phyloP scores from a whole-genome alignment of 2,113 vertebrate genomes.

The Megaceryle maxima region DNA sequence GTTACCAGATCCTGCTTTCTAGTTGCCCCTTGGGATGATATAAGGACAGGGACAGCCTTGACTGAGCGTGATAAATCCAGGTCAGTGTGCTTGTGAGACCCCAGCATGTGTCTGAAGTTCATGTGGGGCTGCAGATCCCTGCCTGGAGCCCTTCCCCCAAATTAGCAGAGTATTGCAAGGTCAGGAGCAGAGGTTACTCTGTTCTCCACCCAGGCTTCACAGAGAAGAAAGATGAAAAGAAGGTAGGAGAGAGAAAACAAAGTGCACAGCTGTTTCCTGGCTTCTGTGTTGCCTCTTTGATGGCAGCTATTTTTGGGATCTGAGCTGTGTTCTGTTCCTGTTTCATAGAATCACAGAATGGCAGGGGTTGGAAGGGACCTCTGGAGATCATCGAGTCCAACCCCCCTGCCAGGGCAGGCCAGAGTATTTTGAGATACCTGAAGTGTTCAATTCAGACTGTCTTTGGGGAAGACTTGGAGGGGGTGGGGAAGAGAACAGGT shows the following conservation, averaged over 20 bases:
- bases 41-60: not conserved
- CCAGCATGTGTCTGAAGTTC: not conserved
- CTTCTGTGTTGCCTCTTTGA: not conserved
- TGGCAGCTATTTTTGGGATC: not conserved
- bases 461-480: not conserved
- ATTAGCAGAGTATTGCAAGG: not conserved
- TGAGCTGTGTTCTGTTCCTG: not conserved
- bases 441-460: not conserved
- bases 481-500: fast-evolving
- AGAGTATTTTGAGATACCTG: not conserved
- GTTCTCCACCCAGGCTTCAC: not conserved
- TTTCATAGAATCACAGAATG: too few species aligned
- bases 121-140: not conserved
- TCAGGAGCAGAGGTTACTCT: not conserved
- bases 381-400: too few species aligned
- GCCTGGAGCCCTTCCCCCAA: not conserved
- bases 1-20: not conserved
- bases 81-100: not conserved
- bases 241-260: not conserved
- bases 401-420: too few species aligned
- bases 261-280: not conserved
- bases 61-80: not conserved
- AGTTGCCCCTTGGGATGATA: not conserved
- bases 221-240: not conserved
- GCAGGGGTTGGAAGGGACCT: too few species aligned